Evolutionary conservation across 2,797 vertebrate species (phyloP).

Genomic region (Scolopax bukidnonensis): DNA sequence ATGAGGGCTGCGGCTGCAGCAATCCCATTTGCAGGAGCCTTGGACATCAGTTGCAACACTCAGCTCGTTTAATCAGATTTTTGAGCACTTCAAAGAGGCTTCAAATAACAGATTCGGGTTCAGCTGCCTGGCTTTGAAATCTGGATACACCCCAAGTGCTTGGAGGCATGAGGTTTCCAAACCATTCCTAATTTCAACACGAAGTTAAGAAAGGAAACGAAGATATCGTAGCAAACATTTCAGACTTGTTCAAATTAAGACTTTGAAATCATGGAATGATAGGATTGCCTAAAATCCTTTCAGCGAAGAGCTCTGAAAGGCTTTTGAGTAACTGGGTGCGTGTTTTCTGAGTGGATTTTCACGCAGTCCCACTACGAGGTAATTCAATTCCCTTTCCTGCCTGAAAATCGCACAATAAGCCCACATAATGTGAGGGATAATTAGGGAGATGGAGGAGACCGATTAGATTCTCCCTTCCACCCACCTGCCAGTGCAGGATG

Average conservation of each 20-base stretch:
- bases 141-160: not conserved
- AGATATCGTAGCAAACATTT: not conserved
- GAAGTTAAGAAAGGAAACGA: not conserved
- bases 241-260: not conserved
- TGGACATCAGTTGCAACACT: not conserved
- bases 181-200: not conserved
- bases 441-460: not conserved
- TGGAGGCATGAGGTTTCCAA: not conserved
- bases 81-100: not conserved
- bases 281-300: not conserved
- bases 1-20: not conserved
- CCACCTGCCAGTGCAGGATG: not conserved
- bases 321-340: fast-evolving
- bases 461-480: not conserved
- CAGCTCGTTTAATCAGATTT: not conserved
- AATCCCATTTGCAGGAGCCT: not conserved
- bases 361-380: not conserved
- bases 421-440: not conserved
- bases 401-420: not conserved
- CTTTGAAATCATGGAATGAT: not conserved
- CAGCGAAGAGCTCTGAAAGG: not conserved
- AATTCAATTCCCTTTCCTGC: not conserved
- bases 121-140: not conserved
- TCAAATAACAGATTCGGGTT: not conserved
- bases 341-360: not conserved